These are phyloP conservation scores for Danio rerio DNA, from an alignment of 2,113 vertebrate species.

Conservation along the genomic window DNA sequence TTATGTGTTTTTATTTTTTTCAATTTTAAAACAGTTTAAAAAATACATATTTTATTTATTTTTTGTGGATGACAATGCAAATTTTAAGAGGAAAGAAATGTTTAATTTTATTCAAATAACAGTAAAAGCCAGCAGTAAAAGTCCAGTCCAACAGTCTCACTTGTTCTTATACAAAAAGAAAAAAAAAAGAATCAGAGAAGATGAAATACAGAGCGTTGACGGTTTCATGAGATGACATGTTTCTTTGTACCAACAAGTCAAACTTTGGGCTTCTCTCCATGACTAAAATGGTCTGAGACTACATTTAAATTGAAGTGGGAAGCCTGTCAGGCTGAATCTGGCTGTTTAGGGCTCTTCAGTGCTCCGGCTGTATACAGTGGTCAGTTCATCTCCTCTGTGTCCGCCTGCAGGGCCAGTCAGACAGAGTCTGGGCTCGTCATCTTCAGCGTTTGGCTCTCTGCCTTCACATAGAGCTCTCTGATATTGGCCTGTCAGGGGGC, in stretches of 20 bases:
- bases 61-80: too few species aligned
- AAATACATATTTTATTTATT: too few species aligned
- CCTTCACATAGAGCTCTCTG: conserved; percentile 30
- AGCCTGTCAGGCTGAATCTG: conserved; percentile 33
- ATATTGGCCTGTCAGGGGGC: conserved; percentile 38
- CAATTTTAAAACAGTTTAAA: too few species aligned
- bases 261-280: conserved; percentile 11
- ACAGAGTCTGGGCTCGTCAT: conserved; percentile 29
- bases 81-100: too few species aligned
- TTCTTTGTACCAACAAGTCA: conserved; percentile 22
- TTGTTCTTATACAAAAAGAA: too few species aligned
- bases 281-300: background rate
- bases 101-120: too few species aligned
- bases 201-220: background rate
- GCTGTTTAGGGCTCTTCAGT: conserved; percentile 28
- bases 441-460: conserved; percentile 35
- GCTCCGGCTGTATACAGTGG: conserved; percentile 22
- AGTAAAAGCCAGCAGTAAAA: too few species aligned
- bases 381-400: conserved; percentile 38
- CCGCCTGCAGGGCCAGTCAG: conserved; percentile 24
- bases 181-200: too few species aligned
- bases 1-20: too few species aligned
- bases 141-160: too few species aligned
- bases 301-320: conserved; percentile 36
- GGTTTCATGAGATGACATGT: conserved; percentile 8